Percentiles rank a stretch among this genome's conserved stretches.
Conservation (phyloP, 2,888 invertebrate genomes). For the Dryocosmus kuriphilus region DNA sequence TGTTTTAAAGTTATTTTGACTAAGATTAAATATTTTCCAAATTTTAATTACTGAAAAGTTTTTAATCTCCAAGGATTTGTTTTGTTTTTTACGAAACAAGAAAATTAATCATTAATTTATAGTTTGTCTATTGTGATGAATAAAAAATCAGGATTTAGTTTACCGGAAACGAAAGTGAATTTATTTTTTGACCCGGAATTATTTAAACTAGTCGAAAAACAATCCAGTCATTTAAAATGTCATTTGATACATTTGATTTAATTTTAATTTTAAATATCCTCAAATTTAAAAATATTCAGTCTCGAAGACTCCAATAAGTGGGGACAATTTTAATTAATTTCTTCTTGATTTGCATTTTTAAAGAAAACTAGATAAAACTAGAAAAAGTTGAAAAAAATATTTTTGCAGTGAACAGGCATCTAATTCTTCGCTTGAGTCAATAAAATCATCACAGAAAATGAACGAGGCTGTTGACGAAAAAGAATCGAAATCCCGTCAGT, state of each 20-base stretch:
- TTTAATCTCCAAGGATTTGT: not conserved
- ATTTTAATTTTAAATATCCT: too few species aligned
- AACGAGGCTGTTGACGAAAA: not conserved
- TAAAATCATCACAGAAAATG: not conserved
- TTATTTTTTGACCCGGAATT: not conserved
- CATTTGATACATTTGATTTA: too few species aligned
- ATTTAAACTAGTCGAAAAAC: too few species aligned
- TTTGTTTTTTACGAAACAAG: not conserved
- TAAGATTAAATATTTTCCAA: not conserved
- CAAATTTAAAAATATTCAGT: not conserved
- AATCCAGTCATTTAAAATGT: too few species aligned
- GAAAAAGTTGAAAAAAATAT: not conserved
- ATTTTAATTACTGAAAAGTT: not conserved
- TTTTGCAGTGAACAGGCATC: constrained; percentile 1
- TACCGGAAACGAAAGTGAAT: not conserved
- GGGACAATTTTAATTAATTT: not conserved
- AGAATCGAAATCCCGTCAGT: constrained; percentile 7
- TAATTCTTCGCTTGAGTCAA: not conserved
- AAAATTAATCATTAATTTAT: not conserved
- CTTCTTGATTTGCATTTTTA: not conserved
- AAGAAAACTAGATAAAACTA: not conserved
- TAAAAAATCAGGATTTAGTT: too few species aligned
- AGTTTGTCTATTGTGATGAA: too few species aligned
- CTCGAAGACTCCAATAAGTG: too few species aligned
- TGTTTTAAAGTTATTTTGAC: constrained; percentile 15